A percentile compares a stretch with the other conserved stretches of the same genome.
These are phyloP conservation scores for Phoebastria nigripes DNA, from an alignment of 2,797 vertebrate genomes.

Conservation along the genomic window DNA sequence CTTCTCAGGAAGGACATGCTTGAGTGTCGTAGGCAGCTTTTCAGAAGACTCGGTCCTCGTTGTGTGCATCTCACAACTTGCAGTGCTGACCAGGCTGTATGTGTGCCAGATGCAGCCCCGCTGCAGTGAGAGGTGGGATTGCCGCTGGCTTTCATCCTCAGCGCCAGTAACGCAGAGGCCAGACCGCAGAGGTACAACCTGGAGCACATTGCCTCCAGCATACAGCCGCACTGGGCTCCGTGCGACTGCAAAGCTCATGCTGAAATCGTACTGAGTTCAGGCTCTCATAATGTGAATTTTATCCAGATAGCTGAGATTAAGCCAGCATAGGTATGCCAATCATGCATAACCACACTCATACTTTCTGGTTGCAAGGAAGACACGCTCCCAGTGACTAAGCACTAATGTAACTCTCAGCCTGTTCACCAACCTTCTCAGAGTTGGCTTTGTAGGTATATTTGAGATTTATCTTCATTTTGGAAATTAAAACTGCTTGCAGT, in stretches of 20 bases:
- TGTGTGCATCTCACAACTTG: fast-evolving
- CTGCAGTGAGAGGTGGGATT: not conserved
- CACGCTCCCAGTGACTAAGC: not conserved
- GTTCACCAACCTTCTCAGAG: not conserved
- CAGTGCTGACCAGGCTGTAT: not conserved
- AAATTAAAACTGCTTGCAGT: not conserved
- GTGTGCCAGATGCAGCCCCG: not conserved
- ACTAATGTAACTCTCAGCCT: not conserved
- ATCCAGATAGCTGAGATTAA: not conserved
- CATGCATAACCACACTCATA: not conserved
- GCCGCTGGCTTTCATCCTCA: fast-evolving
- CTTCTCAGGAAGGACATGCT: not conserved
- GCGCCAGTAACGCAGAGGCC: not conserved
- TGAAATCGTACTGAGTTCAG: not conserved
- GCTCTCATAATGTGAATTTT: not conserved
- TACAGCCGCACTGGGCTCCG: fast-evolving
- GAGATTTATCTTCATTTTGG: not conserved
- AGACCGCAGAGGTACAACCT: not conserved
- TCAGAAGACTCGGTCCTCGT: fast-evolving
- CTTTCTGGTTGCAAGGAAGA: not conserved
- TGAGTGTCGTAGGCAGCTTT: not conserved
- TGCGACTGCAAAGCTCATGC: not conserved
- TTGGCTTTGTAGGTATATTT: not conserved
- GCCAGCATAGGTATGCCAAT: not conserved
- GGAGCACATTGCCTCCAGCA: not conserved